phyloP scores from a whole-genome alignment of 2,888 invertebrate genomes.

The Argyra leucocephala region DNA sequence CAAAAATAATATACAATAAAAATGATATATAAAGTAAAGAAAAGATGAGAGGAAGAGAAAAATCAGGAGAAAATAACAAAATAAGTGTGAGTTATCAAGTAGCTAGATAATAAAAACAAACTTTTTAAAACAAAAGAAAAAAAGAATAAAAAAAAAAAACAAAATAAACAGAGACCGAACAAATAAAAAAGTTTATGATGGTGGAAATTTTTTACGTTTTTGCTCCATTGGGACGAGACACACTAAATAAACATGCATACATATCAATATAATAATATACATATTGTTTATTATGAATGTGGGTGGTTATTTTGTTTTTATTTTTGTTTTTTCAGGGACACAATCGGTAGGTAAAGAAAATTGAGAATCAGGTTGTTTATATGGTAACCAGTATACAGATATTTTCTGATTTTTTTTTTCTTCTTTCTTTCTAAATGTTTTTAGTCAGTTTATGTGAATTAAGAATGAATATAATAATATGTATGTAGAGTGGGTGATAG shows the following conservation, averaged over 20 bases:
- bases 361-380: slow-evolving; percentile 2
- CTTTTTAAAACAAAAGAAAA: neutral
- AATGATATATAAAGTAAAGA: too few species aligned
- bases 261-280: neutral
- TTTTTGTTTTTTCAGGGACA: too few species aligned
- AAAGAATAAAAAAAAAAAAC: neutral
- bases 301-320: too few species aligned
- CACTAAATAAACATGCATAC: neutral
- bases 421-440: too few species aligned
- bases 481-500: neutral
- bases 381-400: neutral
- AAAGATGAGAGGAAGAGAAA: too few species aligned
- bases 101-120: neutral
- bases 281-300: neutral
- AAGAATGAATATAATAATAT: too few species aligned
- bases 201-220: neutral
- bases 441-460: too few species aligned
- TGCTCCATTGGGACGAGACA: neutral
- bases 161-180: neutral
- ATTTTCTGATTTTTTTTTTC: neutral
- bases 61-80: too few species aligned
- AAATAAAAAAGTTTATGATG: neutral
- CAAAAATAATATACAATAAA: too few species aligned
- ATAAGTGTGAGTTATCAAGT: neutral
- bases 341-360: too few species aligned